These are phyloP conservation scores for Nezara viridula DNA, from an alignment of 2,888 invertebrate species.

Conservation along the genomic window DNA sequence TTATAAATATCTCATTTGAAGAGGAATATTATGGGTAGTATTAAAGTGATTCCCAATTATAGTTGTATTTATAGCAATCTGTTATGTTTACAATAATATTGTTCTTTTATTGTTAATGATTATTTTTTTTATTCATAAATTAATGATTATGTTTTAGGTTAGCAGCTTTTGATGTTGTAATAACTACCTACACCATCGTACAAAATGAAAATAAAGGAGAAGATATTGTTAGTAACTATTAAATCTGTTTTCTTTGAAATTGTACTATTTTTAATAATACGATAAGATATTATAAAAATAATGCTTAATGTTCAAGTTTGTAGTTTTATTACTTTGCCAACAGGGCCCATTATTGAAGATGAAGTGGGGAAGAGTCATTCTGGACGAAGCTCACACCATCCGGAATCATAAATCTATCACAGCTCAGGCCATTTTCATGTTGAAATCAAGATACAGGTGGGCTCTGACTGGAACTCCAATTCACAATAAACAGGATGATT, in stretches of 20 bases:
- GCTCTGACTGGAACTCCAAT: constrained; percentile 95
- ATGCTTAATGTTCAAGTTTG: not conserved
- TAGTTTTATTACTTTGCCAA: constrained; percentile 31
- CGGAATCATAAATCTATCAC: constrained; percentile 88
- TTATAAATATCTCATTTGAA: not conserved
- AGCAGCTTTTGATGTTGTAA: constrained; percentile 82
- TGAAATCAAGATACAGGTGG: constrained; percentile 80
- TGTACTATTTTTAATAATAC: not conserved
- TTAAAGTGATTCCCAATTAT: not conserved
- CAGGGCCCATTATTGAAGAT: constrained; percentile 77
- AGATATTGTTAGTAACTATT: constrained; percentile 53
- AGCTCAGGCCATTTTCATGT: constrained; percentile 78
- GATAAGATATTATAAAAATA: not conserved
- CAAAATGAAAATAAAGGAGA: constrained; percentile 73
- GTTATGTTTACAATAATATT: not conserved
- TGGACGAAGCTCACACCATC: constrained; percentile 95
- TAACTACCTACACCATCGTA: constrained; percentile 89
- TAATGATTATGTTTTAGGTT: constrained; percentile 69
- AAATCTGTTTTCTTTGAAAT: not conserved
- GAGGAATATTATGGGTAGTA: too few species aligned
- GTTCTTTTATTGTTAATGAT: not conserved
- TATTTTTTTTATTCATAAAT: not conserved
- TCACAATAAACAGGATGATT: constrained; percentile 91
- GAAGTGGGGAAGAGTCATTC: constrained; percentile 86
- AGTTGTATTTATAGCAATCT: not conserved